Evolutionary conservation across 2,113 vertebrate species (phyloP).

Genomic region (Delphinapterus leucas): DNA sequence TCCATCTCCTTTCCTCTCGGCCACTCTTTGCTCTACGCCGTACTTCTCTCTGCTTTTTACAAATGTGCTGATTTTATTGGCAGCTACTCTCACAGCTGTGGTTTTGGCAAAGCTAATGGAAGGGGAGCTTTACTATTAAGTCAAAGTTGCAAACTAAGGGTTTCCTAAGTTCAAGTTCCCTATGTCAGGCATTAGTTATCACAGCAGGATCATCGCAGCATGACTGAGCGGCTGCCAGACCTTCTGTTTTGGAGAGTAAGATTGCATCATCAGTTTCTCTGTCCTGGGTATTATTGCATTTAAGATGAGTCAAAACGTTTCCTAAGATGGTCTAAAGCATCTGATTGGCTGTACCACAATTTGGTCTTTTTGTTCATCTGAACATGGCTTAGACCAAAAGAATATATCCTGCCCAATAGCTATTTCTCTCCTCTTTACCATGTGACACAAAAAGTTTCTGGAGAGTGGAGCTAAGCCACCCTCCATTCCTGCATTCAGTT

Average conservation of each 20-base stretch:
- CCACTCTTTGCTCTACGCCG: rapidly evolving
- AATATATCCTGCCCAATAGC: not conserved
- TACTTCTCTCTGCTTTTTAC: not conserved
- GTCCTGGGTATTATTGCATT: not conserved
- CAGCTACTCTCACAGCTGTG: not conserved
- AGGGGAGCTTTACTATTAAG: not conserved
- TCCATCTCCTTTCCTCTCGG: not conserved
- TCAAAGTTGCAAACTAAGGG: not conserved
- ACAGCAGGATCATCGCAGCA: not conserved
- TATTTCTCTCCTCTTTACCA: not conserved
- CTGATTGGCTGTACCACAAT: not conserved
- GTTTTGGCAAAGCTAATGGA: not conserved
- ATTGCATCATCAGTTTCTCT: not conserved
- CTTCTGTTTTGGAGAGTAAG: not conserved
- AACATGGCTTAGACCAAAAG: not conserved
- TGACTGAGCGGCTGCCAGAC: not conserved
- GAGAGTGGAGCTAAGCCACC: not conserved
- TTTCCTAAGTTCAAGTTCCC: not conserved
- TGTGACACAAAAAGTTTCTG: not conserved
- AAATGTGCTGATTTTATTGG: not conserved
- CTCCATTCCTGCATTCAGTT: not conserved
- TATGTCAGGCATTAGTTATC: not conserved
- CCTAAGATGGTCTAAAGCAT: not conserved
- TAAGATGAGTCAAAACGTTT: not conserved
- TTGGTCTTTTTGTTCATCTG: not conserved